Evolutionary conservation across 2,797 vertebrate species (phyloP), one percentile per base, ranked within the genome.

Genomic region (Pteronotus mesoamericanus): DNA sequence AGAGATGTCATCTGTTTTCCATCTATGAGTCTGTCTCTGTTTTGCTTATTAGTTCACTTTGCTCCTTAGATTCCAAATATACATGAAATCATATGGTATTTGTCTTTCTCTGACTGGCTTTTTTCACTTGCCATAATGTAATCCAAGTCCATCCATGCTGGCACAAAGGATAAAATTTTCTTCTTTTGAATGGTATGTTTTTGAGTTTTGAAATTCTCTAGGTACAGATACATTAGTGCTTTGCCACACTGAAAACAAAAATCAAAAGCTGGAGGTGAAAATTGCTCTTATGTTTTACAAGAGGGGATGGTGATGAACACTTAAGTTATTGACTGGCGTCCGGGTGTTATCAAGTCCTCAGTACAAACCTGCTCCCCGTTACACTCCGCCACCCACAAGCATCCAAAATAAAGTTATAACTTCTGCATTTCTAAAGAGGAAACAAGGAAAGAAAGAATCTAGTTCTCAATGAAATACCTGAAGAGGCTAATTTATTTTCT

Each of bases 401-500:
- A 44, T 44, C 57, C 18, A 61, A 57, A 83, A 21, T 75, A 48
- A 92, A 86, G 57, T 86, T 80, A 72, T n/a, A 46, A 77, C 71
- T 80, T 92, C 37, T 91, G 57, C 68, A 15, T 93, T 94, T 87
- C 68, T 93, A 21, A 64, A 82, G 61, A 46, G 95, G 78, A 92
- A 64, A 7, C 14, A 94, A 75, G 75, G 72, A 80, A 93, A 79
- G 51, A 96, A 96, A 78, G 64, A 79, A 88, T 77, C 15, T 2
- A 82, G 82, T 93, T 96, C 64, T 93, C 75, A 77, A n/a, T 88
- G 61, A 95, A 92, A 72, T 84, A n/a, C 7, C 4, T n/a, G 32
- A 91, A 92, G 61, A 78, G 6, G 37, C 46, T 95, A 95, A 95
- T 95, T 96, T 95, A 72, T 96, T 97, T 97, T 94, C 83, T 71